Evolutionary conservation across 2,888 invertebrate genomes (phyloP).

Genomic region (Zhuqinia jingwanae): DNA sequence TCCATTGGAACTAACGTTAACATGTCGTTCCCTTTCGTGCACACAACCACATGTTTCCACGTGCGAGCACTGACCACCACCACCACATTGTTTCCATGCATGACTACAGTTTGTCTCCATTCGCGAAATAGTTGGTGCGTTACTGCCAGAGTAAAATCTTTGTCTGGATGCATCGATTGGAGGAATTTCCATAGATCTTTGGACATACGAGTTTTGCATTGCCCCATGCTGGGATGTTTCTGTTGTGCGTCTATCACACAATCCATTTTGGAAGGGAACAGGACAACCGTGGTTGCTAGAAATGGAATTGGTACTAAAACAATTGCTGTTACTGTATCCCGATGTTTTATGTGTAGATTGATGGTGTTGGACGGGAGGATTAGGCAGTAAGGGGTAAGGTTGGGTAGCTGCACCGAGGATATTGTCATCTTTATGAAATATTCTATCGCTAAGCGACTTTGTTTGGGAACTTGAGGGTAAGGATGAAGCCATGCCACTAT

Average conservation of each 20-base stretch:
- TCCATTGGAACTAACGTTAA: slow-evolving; percentile 27
- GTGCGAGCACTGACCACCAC: slow-evolving; percentile 76
- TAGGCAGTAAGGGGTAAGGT: slow-evolving; percentile 36
- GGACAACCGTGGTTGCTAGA: slow-evolving; percentile 47
- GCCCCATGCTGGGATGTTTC: neutral
- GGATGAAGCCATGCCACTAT: slow-evolving; percentile 75
- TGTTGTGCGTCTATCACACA: slow-evolving; percentile 8
- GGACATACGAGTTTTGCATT: neutral
- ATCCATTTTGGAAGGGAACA: neutral
- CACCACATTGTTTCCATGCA: slow-evolving; percentile 73
- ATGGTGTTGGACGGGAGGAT: neutral
- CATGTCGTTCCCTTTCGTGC: slow-evolving; percentile 20
- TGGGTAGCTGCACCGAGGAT: slow-evolving; percentile 19
- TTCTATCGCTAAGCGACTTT: slow-evolving; percentile 54
- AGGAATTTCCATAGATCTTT: slow-evolving; percentile 3
- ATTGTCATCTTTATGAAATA: slow-evolving; percentile 28
- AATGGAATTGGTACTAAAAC: slow-evolving; percentile 54
- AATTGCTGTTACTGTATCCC: neutral
- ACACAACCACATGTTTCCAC: slow-evolving; percentile 72
- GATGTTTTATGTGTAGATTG: slow-evolving; percentile 2
- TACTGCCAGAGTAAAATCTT: slow-evolving; percentile 37
- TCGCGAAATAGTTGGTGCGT: slow-evolving; percentile 45
- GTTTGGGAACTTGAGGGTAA: slow-evolving; percentile 62
- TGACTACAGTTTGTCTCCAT: slow-evolving; percentile 76
- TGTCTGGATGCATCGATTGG: slow-evolving; percentile 26